Conservation (phyloP, 2,888 invertebrate genomes). For the Ochropleura leucogaster region DNA sequence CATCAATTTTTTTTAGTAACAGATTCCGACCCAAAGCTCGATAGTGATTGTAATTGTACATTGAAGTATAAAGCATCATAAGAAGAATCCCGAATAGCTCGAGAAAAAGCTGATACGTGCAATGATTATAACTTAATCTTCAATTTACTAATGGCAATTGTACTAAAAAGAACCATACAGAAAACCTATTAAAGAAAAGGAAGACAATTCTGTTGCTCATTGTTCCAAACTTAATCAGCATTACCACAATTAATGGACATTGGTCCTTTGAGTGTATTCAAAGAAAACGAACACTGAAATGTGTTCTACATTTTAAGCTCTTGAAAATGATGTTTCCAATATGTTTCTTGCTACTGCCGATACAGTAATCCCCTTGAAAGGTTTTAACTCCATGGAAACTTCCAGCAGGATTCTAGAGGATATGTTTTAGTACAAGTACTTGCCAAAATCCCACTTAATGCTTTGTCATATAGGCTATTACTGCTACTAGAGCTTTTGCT, state of each 20-base stretch:
- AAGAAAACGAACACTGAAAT: constrained; percentile 20
- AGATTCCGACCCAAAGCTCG: no score
- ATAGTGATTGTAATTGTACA: background rate
- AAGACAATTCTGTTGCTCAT: constrained; percentile 2
- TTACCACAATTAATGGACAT: constrained; percentile 22
- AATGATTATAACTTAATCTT: background rate
- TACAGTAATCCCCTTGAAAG: constrained; percentile 35
- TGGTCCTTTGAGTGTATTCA: constrained; percentile 11
- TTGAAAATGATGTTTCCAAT: constrained; percentile 17
- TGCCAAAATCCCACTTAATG: constrained; percentile 21
- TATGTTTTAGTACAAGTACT: constrained; percentile 23
- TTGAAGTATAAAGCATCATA: background rate
- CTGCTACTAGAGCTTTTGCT: constrained; percentile 9
- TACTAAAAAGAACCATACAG: background rate
- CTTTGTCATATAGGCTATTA: constrained; percentile 14
- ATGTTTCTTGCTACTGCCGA: constrained; percentile 3
- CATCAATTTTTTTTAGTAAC: background rate
- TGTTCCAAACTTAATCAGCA: constrained; percentile 19
- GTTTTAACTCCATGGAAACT: constrained; percentile 22
- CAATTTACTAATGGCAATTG: background rate
- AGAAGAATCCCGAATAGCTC: background rate
- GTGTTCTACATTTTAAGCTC: constrained; percentile 19
- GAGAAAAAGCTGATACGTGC: background rate
- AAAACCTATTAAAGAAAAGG: constrained; percentile 6
- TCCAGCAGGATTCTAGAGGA: constrained; percentile 28